phyloP scores from a whole-genome alignment of 1,140 invertebrate species.

The Zelostemma sp. region DNA sequence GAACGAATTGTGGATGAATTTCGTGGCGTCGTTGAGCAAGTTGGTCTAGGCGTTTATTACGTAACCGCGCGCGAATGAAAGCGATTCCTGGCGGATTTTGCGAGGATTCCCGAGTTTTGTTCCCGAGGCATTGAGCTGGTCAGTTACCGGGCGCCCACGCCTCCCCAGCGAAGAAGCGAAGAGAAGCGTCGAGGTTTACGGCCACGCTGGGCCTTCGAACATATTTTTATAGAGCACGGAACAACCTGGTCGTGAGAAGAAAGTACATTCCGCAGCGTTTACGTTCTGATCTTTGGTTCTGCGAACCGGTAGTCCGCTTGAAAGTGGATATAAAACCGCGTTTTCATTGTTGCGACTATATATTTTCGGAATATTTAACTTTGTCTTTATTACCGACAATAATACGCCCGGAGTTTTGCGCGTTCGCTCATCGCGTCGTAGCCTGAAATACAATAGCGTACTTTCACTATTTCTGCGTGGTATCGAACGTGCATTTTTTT shows the following conservation, averaged over 20 bases:
- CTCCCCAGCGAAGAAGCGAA: constrained; percentile 20
- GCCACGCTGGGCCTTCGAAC: constrained; percentile 41
- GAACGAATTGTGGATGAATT: too few species aligned
- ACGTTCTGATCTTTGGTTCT: constrained; percentile 35
- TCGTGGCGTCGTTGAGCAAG: not conserved
- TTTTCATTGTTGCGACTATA: constrained; percentile 46
- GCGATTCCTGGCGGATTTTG: constrained; percentile 28
- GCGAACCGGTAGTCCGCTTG: constrained; percentile 43
- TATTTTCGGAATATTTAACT: constrained; percentile 49
- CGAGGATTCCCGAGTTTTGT: constrained; percentile 30
- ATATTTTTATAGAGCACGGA: constrained; percentile 40
- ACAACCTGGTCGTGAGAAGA: constrained; percentile 44
- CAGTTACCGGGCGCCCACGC: constrained; percentile 46
- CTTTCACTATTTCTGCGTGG: constrained; percentile 29
- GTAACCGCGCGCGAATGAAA: constrained; percentile 25
- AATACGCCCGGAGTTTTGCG: constrained; percentile 21
- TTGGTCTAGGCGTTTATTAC: constrained; percentile 13
- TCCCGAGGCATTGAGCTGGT: constrained; percentile 46
- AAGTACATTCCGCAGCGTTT: constrained; percentile 33
- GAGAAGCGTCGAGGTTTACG: constrained; percentile 42
- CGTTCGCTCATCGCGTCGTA: constrained; percentile 19
- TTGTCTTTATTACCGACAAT: constrained; percentile 41
- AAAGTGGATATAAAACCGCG: constrained; percentile 40
- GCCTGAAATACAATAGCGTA: constrained; percentile 7
- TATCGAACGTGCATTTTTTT: constrained; percentile 17